Evolutionary conservation across 2,888 invertebrate genomes (phyloP).

Genomic region (Keiferia lycopersicella): DNA sequence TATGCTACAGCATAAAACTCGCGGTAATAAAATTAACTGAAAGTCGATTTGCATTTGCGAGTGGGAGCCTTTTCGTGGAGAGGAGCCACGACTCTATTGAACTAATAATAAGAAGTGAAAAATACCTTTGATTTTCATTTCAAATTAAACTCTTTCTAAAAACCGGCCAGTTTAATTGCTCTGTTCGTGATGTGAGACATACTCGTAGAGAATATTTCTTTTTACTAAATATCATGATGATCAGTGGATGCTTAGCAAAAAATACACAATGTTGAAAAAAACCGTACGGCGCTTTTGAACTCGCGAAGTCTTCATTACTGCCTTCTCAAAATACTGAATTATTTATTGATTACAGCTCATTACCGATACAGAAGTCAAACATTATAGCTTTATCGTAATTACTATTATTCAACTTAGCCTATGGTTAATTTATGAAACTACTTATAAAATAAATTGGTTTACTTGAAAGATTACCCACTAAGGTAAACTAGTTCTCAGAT

Average conservation of each 20-base stretch:
- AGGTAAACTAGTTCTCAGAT: neutral
- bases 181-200: no score
- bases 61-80: no score
- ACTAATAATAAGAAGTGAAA: no score
- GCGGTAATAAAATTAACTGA: no score
- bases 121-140: no score
- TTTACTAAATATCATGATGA: neutral
- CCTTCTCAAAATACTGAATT: conserved; percentile 7
- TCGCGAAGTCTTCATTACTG: conserved; percentile 10
- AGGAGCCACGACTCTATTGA: no score
- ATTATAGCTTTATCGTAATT: conserved; percentile 13
- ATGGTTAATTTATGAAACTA: neutral
- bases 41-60: no score
- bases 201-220: no score
- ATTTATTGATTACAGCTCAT: conserved; percentile 7
- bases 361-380: neutral
- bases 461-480: no score
- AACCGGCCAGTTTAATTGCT: no score
- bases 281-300: neutral
- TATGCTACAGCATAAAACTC: no score
- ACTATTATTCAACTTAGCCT: neutral
- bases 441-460: neutral
- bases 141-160: no score
- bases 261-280: neutral
- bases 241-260: neutral